Base-by-base conservation (phyloP, 2,888 invertebrate species). In the Napeogenes sylphis region DNA sequence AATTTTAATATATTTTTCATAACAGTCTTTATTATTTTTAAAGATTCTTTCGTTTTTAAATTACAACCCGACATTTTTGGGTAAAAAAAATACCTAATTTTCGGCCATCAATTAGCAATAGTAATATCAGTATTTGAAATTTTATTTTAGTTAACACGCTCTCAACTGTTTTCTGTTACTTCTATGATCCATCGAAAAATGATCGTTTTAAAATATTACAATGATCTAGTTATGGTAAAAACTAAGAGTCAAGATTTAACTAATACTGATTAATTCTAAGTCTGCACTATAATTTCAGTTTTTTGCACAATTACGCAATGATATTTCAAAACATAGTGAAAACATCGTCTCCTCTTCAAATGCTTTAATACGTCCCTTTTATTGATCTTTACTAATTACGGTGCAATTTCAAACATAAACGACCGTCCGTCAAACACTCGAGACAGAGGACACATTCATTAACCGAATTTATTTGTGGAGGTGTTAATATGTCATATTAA, bases 391-490 rank as follows among this genome's bases (percentile, higher is more conserved):
- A 61, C 70, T 74, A 75, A 76, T 75, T 71, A 68, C 68, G 65
- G 47, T 59, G 70, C 66, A 67, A 58, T 62, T 65, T 63, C 63
- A 71, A 73, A 21, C 79, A 79, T 68, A 70, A 80, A 79, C 77
- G 79, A 72, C 71, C 71, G 66, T 45, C 63, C 61, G 64, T 70
- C 78, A 78, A 80, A 78, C 79, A 70, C 66, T 68, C 66, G 63
- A 61, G 70, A 66, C 64, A 66, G 57, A 66, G 72, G 68, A 77
- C 66, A 78, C 76, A 75, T 71, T 77, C 75, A 75, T 79, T 78
- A 78, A 68, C 64, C 57, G 66, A 64, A 61, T 69, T 65, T 69
- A 71, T 73, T 72, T 71, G 66, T 56, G 51, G 55, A 71, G 64
- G 64, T 61, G 64, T 59, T 66, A 62, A 63, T 65, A 67, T 58